Evolutionary conservation across 2,797 vertebrate genomes (phyloP), one percentile per base, ranked within the genome.

Genomic region (Phyllotis vaccarum): DNA sequence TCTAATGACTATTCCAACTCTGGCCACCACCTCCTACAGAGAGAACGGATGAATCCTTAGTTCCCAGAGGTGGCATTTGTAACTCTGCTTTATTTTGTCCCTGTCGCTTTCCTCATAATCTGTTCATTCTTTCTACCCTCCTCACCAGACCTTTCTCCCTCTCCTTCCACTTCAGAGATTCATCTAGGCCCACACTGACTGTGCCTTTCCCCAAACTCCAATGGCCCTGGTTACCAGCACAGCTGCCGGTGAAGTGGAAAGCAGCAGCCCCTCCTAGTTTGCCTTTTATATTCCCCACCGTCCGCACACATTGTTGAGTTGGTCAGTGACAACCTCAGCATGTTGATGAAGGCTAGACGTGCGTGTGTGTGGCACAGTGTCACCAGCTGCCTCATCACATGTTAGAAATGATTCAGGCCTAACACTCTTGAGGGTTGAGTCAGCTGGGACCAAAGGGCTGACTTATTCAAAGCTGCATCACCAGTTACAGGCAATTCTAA

Each of bases 391-490:
- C 10, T 62, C 8, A 29, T 62, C 11, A 1, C 13, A 8, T 52
- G 66, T 62, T 94, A 81, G 89, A 91, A 82, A 88, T 37, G 34
- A 94, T 49, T 75, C 64, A 34, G 58, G 21, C 24, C 75, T 93
- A 22, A 46, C 1, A 8, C 62, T 21, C 62, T 95, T 74, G 79
- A 91, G 70, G 81, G 22, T 60, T 91, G 95, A 94, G 27, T 76
- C 92, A 81, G 34, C 29, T 3, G 58, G 31, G 31, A 22, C 27
- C 80, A 60, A 9, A 43, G 66, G 75, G 14, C 54, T 81, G 76
- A 49, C 43, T 90, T 96, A 37, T 29, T 37, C 40, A 83, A 89
- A 64, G 17, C 72, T 54, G 21, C 1, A 46, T 46, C 64, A 46
- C 40, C 60, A 70, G 8, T 24, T 54, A 83, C 37, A 89, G 70